Conservation (phyloP, 2,113 vertebrate genomes). For the Rhinoderma darwinii region DNA sequence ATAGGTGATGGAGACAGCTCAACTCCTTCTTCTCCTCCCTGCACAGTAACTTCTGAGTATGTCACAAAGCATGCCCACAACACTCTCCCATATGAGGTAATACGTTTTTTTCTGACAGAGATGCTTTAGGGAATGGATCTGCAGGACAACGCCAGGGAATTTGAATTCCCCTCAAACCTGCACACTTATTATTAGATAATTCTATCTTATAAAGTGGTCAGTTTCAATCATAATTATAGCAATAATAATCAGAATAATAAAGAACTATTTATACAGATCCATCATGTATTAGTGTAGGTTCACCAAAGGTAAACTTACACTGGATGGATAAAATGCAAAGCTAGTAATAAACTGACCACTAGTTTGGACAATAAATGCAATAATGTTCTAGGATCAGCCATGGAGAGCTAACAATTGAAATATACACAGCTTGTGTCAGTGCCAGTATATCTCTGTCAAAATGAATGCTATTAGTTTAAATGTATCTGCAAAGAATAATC, state of each 20-base stretch:
- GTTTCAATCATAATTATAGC: too few species aligned
- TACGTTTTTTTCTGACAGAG: background rate
- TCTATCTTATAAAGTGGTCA: background rate
- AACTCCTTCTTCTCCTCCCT: background rate
- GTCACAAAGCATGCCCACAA: background rate
- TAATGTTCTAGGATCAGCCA: background rate
- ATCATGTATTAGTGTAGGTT: background rate
- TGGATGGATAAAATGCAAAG: background rate
- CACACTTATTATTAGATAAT: background rate
- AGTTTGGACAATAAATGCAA: background rate
- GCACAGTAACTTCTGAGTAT: background rate
- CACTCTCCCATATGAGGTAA: background rate
- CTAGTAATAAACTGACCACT: background rate
- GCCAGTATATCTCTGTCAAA: slow-evolving; percentile 11
- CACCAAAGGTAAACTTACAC: background rate
- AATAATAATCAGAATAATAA: background rate
- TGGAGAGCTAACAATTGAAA: background rate
- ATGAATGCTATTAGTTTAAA: slow-evolving; percentile 22
- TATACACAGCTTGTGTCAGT: background rate
- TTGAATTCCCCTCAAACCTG: background rate
- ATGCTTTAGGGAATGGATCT: background rate
- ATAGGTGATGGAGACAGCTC: background rate
- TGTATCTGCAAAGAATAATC: slow-evolving; percentile 31
- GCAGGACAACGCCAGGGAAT: background rate
- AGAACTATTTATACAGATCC: background rate